These are phyloP conservation scores for Halisarca cf. caerulea DNA, from an alignment of 37 sponge, comb jelly and placozoan species.

Conservation along the genomic window DNA sequence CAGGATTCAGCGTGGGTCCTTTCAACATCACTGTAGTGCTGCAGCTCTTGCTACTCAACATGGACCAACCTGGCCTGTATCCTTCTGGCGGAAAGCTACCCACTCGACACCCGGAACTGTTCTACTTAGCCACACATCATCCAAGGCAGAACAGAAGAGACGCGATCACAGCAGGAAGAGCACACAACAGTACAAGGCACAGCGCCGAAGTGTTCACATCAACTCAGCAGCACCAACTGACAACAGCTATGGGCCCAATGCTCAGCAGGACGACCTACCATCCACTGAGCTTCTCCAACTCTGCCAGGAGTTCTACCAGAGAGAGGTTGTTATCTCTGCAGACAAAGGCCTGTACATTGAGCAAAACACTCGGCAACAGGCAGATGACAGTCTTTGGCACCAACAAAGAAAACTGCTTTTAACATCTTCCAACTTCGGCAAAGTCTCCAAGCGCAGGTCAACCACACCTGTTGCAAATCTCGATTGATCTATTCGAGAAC, in stretches of 20 bases:
- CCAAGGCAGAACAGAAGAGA: not conserved
- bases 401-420: not conserved
- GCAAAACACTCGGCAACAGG: not conserved
- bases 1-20: not conserved
- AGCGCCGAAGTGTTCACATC: not conserved
- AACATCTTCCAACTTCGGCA: conserved; percentile 29
- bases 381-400: not conserved
- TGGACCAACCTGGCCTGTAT: no score
- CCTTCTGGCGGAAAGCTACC: not conserved
- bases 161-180: not conserved
- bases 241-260: not conserved
- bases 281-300: not conserved
- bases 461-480: conserved; percentile 33
- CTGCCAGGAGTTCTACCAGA: conserved; percentile 10
- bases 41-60: not conserved
- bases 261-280: not conserved
- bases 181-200: not conserved
- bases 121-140: not conserved
- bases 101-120: not conserved
- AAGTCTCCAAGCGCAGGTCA: conserved; percentile 20
- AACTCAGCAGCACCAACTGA: not conserved
- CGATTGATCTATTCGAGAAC: not conserved
- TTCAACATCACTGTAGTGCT: not conserved
- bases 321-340: not conserved
- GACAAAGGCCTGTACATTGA: not conserved